Evolutionary conservation across 2,888 invertebrate genomes (phyloP).

Genomic region (Meandrusa payeni): DNA sequence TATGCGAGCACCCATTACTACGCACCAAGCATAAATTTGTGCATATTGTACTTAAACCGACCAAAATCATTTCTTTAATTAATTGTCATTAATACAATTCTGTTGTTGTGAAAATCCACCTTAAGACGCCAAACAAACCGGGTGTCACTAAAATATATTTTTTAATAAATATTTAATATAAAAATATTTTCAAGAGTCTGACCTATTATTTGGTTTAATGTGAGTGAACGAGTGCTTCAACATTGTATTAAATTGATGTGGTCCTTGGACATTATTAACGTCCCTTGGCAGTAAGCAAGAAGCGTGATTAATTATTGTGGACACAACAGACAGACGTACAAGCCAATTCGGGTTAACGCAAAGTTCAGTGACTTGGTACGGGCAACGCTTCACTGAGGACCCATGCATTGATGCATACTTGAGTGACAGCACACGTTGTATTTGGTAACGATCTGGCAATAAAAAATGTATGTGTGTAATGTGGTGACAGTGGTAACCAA

Average conservation of each 20-base stretch:
- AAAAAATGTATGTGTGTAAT: slow-evolving; percentile 3
- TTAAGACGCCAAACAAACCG: too few relatives aligned
- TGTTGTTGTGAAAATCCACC: too few relatives aligned
- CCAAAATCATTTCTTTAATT: too few relatives aligned
- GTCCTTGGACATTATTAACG: slow-evolving; percentile 68
- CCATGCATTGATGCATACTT: slow-evolving; percentile 34
- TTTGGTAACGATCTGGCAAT: not conserved
- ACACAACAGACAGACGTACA: slow-evolving; percentile 51
- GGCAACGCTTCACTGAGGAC: slow-evolving; percentile 26
- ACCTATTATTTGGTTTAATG: slow-evolving; percentile 58
- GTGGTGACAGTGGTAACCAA: too few relatives aligned
- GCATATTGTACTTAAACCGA: too few relatives aligned
- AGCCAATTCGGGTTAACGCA: slow-evolving; percentile 60
- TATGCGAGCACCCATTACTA: too few relatives aligned
- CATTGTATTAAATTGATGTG: slow-evolving; percentile 64
- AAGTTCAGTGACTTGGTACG: slow-evolving; percentile 61
- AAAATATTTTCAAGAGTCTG: too few relatives aligned
- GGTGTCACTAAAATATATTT: too few relatives aligned
- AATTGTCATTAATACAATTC: too few relatives aligned
- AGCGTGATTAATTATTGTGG: slow-evolving; percentile 69
- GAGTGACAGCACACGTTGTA: slow-evolving; percentile 4
- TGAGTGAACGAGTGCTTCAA: too few relatives aligned
- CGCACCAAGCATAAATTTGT: too few relatives aligned
- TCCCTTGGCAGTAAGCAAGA: slow-evolving; percentile 53
- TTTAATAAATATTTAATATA: too few relatives aligned